Conservation (phyloP, 2,888 invertebrate genomes). For the Trichacis sp. region DNA sequence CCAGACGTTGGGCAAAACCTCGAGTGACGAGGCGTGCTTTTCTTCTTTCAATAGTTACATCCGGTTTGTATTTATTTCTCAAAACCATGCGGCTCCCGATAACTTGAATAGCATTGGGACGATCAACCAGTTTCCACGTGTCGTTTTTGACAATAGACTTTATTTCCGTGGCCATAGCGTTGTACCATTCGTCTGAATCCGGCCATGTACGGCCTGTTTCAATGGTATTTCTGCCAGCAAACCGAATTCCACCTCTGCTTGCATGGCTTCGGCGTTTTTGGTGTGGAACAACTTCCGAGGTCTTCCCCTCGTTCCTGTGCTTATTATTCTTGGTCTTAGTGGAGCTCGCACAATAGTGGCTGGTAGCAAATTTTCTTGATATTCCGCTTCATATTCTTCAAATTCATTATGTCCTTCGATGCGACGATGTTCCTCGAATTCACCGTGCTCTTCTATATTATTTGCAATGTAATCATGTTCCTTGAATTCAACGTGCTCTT, state of each 20-base stretch:
- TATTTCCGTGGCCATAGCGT: conserved; percentile 13
- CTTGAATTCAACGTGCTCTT: too few species aligned
- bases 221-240: too few species aligned
- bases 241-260: not conserved
- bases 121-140: conserved; percentile 13
- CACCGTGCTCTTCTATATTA: too few species aligned
- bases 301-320: too few species aligned
- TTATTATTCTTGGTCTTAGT: not conserved
- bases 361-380: not conserved
- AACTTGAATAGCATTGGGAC: not conserved
- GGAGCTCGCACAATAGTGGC: not conserved
- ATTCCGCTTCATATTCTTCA: not conserved
- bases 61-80: too few species aligned
- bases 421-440: too few species aligned
- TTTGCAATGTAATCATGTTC: too few species aligned
- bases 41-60: not conserved
- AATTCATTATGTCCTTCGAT: not conserved
- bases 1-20: conserved; percentile 25
- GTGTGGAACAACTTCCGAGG: too few species aligned
- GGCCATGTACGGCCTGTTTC: not conserved
- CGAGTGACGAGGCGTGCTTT: conserved; percentile 17
- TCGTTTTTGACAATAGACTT: conserved; percentile 14
- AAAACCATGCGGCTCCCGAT: too few species aligned
- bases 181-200: conserved; percentile 13
- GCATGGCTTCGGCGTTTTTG: too few species aligned